Evolutionary conservation across 2,888 invertebrate genomes (phyloP), one percentile per base, ranked within the genome.

Genomic region (Itoplectis maculator): DNA sequence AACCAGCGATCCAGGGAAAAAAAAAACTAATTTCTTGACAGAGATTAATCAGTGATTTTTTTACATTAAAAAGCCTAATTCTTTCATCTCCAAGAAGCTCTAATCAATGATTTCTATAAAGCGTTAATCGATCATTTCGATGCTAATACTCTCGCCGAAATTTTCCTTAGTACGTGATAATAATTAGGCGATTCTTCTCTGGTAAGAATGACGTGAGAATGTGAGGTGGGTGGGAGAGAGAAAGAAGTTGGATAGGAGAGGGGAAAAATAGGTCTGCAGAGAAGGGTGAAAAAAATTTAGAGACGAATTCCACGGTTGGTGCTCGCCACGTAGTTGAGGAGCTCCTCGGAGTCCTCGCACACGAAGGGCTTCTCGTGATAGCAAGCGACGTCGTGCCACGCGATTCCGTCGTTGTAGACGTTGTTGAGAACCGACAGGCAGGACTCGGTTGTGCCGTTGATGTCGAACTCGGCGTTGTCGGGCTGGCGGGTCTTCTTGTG

Each of bases 311-410:
- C 96, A 86, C 96, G 96, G 94, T 98, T 97, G 91, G 96, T 97
- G 92, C 96, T 95, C 78, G 96, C 96, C 84, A 98, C 95, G 93
- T 97, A 98, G 93, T 95, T 96, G 89, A 98, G 94, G 83, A 98
- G 95, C 92, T 98, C 98, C 72, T 97, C 97, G 83, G 96, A 96
- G 93, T 98, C 98, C 92, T 98, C 98, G 93, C 98, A 98, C 87
- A 98, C 95, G 92, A 98, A 95, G 1, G 98, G 98, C 92, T 98
- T 98, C 93, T 98, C 97, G 93, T 98, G 98, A 93, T 98, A 97
- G 93, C 98, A 98, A 85, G 97, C 97, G 73, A 98, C 97, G 93
- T 98, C 98, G 93, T 98, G 98, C 98, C 98, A 98, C 86, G 97
- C 97, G 92, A 98, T 97, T 86, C 98, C 98, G 91, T 98, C 98